Evolutionary conservation across 1,140 invertebrate genomes (phyloP).

Genomic region (Euschistus heros): DNA sequence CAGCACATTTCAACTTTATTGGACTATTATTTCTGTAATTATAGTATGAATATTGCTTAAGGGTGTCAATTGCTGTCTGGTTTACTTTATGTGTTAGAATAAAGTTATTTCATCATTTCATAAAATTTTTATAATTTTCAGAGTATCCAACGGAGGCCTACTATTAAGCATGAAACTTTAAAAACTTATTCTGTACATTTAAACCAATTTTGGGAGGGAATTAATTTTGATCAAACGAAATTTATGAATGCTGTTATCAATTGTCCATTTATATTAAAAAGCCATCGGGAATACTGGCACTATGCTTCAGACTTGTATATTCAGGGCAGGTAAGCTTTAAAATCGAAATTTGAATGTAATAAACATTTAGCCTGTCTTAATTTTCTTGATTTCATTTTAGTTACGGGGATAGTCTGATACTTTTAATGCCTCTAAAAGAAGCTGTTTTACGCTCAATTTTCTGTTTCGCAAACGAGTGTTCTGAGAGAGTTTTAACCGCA

Average conservation of each 20-base stretch:
- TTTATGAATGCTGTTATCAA: background rate
- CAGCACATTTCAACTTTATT: no score
- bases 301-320: background rate
- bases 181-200: background rate
- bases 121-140: no score
- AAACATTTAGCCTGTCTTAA: no score
- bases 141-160: background rate
- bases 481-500: constrained; percentile 1
- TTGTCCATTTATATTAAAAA: background rate
- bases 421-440: constrained; percentile 4
- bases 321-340: background rate
- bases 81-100: no score
- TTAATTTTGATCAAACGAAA: background rate
- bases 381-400: background rate
- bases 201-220: background rate
- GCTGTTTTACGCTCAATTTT: background rate
- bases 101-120: no score
- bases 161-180: background rate
- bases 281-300: background rate
- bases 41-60: no score
- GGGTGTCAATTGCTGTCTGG: no score
- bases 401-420: background rate
- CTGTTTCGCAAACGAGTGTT: constrained; percentile 3
- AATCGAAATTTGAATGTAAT: background rate
- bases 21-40: no score